Evolutionary conservation across 92 coral and sea anemone genomes (phyloP).

Genomic region (Porites divaricata): DNA sequence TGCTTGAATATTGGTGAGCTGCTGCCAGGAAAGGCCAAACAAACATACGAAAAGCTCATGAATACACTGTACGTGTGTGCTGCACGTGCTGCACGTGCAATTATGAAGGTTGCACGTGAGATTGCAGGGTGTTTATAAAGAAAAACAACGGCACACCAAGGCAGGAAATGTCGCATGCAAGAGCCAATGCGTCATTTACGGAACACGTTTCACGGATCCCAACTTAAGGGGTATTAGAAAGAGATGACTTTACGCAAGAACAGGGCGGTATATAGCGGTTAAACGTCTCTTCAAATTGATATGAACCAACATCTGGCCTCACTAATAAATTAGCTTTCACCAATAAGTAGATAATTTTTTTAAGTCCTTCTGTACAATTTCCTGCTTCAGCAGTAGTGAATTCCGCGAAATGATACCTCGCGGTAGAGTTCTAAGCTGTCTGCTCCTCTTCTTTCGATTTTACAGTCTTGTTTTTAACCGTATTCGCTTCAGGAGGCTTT

Average conservation of each 20-base stretch:
- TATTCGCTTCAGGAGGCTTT: constrained; percentile 19
- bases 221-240: too few species aligned
- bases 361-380: constrained; percentile 39
- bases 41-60: too few species aligned
- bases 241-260: neutral
- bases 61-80: too few species aligned
- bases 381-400: constrained; percentile 4
- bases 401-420: neutral
- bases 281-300: neutral
- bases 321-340: constrained; percentile 37
- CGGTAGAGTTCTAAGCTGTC: neutral
- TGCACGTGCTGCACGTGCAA: too few species aligned
- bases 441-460: neutral
- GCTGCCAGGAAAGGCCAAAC: too few species aligned
- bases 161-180: too few species aligned
- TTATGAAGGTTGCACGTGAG: neutral
- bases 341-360: constrained; percentile 24
- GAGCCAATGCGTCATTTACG: too few species aligned
- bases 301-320: constrained; percentile 30
- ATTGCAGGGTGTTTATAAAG: neutral
- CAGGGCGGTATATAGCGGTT: neutral
- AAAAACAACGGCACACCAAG: neutral
- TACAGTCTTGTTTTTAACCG: neutral
- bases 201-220: too few species aligned
- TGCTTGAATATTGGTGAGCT: too few species aligned